Percentiles rank a stretch among this genome's conserved stretches.
Evolutionary conservation across 2,113 vertebrate species (phyloP).

Genomic region (Aptenodytes patagonicus): DNA sequence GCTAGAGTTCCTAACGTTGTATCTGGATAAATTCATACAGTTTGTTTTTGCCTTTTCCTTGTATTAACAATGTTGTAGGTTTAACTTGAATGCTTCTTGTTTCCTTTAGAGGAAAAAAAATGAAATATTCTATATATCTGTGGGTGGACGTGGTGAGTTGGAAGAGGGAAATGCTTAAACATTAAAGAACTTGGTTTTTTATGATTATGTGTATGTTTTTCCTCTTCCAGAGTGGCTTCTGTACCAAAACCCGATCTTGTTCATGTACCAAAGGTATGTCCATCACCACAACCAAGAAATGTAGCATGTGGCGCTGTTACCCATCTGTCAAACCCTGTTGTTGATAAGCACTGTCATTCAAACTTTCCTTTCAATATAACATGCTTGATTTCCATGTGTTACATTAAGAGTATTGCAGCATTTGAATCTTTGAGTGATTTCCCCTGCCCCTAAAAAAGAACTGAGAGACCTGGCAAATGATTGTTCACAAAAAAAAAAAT

Average conservation of each 20-base stretch:
- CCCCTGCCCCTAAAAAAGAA: background rate
- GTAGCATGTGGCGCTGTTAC: background rate
- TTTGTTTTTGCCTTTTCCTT: background rate
- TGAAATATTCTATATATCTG: background rate
- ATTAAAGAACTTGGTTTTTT: background rate
- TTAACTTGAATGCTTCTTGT: background rate
- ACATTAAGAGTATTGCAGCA: background rate
- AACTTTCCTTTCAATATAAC: background rate
- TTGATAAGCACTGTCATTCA: background rate
- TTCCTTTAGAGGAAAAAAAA: background rate
- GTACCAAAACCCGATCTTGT: conserved; percentile 78
- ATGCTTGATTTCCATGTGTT: background rate
- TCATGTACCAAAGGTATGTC: conserved; percentile 83
- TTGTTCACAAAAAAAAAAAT: background rate
- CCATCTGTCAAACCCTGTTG: conserved; percentile 11
- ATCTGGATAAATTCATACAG: background rate
- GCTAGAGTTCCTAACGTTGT: background rate
- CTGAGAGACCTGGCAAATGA: background rate
- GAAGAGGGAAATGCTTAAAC: background rate
- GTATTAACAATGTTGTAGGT: background rate
- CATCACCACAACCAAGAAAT: background rate
- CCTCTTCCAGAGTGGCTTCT: conserved; percentile 75
- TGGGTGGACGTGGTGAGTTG: background rate
- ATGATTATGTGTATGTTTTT: background rate
- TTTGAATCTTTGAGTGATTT: background rate